phyloP scores from a whole-genome alignment of 2,888 invertebrate genomes.

The Ectropis crepuscularia region DNA sequence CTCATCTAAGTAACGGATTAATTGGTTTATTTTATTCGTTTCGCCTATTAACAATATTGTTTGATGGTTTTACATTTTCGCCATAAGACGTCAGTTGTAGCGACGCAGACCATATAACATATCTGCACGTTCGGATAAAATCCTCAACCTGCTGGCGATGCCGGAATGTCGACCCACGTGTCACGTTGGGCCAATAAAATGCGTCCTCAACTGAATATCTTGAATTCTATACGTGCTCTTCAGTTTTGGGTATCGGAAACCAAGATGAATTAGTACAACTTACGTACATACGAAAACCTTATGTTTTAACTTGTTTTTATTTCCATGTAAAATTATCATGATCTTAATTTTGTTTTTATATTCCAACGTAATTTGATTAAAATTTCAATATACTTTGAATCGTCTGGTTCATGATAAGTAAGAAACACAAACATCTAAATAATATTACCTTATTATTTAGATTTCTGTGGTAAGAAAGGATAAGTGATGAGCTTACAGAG shows the following conservation, averaged over 20 bases:
- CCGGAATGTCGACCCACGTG: slow-evolving; percentile 26
- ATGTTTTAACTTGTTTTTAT: neutral
- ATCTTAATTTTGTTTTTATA: neutral
- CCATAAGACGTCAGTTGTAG: no score
- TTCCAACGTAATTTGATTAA: no score
- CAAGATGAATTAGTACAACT: slow-evolving; percentile 25
- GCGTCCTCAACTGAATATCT: slow-evolving; percentile 28
- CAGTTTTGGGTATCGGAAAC: slow-evolving; percentile 23
- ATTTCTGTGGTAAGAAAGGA: no score
- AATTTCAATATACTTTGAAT: no score
- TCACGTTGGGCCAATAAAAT: slow-evolving; percentile 32
- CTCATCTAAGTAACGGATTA: no score
- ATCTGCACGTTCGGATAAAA: slow-evolving; percentile 30
- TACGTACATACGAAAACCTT: slow-evolving; percentile 4
- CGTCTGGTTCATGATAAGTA: no score
- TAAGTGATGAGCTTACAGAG: no score
- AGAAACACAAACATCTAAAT: no score
- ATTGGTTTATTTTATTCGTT: no score
- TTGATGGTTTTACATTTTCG: no score
- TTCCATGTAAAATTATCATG: neutral
- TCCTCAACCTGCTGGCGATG: slow-evolving; percentile 28
- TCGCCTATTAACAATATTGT: no score
- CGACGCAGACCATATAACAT: slow-evolving; percentile 1
- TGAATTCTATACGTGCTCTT: slow-evolving; percentile 29
- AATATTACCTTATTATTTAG: no score